Evolutionary conservation across 2,888 invertebrate genomes (phyloP), one percentile per base, ranked within the genome.

Genomic region (Drosophila mulleri): DNA sequence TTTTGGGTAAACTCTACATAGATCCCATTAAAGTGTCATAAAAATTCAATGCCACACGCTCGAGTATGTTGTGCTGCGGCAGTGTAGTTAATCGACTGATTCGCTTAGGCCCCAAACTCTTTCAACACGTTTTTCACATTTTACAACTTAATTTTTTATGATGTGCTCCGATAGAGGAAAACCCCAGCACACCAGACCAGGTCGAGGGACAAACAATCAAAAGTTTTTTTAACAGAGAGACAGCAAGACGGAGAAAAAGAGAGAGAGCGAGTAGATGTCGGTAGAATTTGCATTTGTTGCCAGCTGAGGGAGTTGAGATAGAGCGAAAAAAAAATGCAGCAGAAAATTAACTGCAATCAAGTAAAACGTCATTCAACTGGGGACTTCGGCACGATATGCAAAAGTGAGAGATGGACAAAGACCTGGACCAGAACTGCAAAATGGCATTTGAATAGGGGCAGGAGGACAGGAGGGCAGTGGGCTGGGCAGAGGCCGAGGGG

Each of bases 331-430:
- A 26, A 60, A 41, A 58, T 50, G 41, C 35, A 37, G 47, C 50
- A 70, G 56, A 78, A 91, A 91, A 91, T 90, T 88, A 90, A 89
- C 85, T 89, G 90, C 90, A 91, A 90, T 91, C 90, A 90, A 85
- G 81, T 81, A 75, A 89, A 87, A 80, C 90, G 90, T 84, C 84
- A 84, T 84, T 84, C 84, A 84, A 80, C 82, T 67, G 50, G 60
- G 39, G 72, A 71, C 57, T 63, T 41, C 52, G 37, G 20, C 71
- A 72, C 58, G 64, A 45, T 54, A 52, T 64, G 58, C 35, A 48
- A 58, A 35, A 47, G 64, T 52, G 59, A 52, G 45, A 57, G 52
- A 42, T 47, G 70, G 5, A 45, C 32, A 41, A 41, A 59, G 45
- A 29, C 69, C 53, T 69, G 60, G 70, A 60, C 69, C 52, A 39